Evolutionary conservation across 2,113 vertebrate species (phyloP), one percentile per base, ranked within the genome.

Genomic region (Pungitius pungitius): DNA sequence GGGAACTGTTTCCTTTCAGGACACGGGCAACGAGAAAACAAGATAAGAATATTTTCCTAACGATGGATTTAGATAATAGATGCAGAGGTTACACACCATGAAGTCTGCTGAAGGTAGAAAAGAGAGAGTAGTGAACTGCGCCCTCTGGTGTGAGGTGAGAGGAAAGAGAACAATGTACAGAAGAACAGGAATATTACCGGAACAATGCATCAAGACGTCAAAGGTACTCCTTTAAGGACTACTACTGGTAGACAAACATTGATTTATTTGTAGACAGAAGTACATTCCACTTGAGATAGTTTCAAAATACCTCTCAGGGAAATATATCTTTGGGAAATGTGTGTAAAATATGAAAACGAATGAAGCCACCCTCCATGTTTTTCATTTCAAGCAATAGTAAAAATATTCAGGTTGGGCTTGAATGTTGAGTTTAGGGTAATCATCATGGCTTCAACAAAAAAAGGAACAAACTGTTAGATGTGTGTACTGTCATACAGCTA

Each of bases 131-230:
- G 54, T 69, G 8, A 69, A 68, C 26, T 20, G 60, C 22, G 78
- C 75, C 87, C 85, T 84, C 88, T 84, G 37, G 73, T 88, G 90
- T 77, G 1, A 0, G 18, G 39, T 13, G 8, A 58, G 13, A 20
- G 18, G 6, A 77, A 64, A 35, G n/a, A 69, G 7, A 39, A 58
- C 20, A 57, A 12, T 8, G 3, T 5, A 14, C 13, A 52, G 1
- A 40, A 15, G 10, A 14, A 60, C 35, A 10, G 0, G 17, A 27
- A 13, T 10, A 35, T 26, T 4, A 52, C 57, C 14, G 1, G 5
- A 10, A 26, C 15, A 58, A 37, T 26, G 10, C 11, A 40, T 1
- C 20, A 71, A 59, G 8, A 7, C 15, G 12, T 35, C 8, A 12
- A 35, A 47, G 39, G 10, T 30, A 30, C 13, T 18, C 0, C 18